Conservation (phyloP, 92 coral and sea anemone genomes). For the Meandrina meandrites region DNA sequence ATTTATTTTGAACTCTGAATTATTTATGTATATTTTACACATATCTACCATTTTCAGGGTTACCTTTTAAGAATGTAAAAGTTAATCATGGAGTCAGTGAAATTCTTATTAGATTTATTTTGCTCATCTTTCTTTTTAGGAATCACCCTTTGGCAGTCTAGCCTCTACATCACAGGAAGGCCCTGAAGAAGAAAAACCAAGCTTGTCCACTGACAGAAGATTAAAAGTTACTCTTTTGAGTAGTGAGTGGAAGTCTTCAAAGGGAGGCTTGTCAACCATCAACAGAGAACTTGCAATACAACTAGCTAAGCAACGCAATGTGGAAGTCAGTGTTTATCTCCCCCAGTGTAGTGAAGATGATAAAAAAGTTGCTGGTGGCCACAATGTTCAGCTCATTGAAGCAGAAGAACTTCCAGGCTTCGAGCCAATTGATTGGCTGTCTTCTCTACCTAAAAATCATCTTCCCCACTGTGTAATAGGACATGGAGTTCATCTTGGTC, state of each 20-base stretch:
- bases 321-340: conserved; percentile 10
- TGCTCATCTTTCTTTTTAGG: background rate
- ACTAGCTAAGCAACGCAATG: conserved; percentile 2
- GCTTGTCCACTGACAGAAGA: background rate
- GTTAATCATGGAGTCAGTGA: no score
- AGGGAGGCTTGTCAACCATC: conserved; percentile 21
- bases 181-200: background rate
- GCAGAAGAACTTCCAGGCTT: background rate
- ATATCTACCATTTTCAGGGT: no score
- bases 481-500: conserved; percentile 19
- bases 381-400: conserved; percentile 4
- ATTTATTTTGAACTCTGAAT: no score
- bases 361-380: background rate
- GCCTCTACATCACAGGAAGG: conserved; percentile 21
- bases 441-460: background rate
- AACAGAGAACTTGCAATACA: conserved; percentile 17
- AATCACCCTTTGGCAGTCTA: background rate
- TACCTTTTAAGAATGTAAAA: no score
- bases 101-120: no score
- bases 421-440: conserved; percentile 19
- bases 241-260: conserved; percentile 12
- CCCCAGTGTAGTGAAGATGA: conserved; percentile 11
- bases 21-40: no score
- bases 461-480: conserved; percentile 1
- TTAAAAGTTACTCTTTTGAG: conserved; percentile 12